Evolutionary conservation across 2,113 vertebrate genomes (phyloP).

Genomic region (Macquaria australasica): DNA sequence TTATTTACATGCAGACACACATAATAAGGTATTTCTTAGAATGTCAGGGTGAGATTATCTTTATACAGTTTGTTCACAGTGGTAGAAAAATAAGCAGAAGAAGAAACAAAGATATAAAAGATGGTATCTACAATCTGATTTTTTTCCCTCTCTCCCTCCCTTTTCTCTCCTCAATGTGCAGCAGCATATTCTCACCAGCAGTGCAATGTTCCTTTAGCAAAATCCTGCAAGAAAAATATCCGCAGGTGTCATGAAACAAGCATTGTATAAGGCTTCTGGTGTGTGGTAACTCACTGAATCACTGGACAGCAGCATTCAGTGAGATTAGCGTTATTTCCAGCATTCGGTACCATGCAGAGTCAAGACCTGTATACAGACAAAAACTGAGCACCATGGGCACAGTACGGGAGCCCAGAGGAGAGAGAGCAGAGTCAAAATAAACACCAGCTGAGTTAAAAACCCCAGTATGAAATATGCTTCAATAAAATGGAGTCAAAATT

Average conservation of each 20-base stretch:
- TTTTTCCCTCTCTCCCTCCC: too few species aligned
- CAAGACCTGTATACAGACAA: neutral
- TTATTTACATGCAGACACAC: neutral
- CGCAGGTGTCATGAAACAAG: neutral
- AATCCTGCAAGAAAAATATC: neutral
- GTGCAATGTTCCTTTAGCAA: neutral
- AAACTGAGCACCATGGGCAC: accelerated
- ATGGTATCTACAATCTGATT: too few species aligned
- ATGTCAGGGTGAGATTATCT: neutral
- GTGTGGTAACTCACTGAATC: neutral
- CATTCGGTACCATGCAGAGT: neutral
- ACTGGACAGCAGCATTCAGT: neutral
- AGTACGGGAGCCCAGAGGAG: neutral
- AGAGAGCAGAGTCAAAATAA: conserved; percentile 35
- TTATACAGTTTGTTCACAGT: neutral
- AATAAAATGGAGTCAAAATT: conserved; percentile 11
- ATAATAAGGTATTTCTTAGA: neutral
- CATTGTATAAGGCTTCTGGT: neutral
- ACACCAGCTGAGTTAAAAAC: conserved; percentile 17
- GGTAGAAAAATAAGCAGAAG: neutral
- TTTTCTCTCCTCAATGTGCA: neutral
- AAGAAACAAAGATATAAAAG: neutral
- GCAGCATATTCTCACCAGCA: neutral
- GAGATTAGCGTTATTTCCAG: neutral
- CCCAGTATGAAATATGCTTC: conserved; percentile 14